These are phyloP conservation scores for Sminthurides bifidus DNA, from an alignment of 1,140 invertebrate species.

Conservation along the genomic window DNA sequence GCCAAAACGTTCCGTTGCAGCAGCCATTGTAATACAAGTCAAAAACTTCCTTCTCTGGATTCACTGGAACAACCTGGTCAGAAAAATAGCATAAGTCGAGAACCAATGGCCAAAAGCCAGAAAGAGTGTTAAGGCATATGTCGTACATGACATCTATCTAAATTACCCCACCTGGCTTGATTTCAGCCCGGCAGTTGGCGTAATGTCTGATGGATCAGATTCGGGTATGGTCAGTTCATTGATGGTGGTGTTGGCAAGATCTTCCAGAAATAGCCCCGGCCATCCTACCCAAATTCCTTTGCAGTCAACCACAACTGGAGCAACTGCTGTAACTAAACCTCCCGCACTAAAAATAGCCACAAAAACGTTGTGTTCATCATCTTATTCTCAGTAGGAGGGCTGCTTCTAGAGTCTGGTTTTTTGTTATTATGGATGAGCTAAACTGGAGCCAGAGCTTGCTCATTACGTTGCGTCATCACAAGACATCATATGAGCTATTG, in stretches of 20 bases:
- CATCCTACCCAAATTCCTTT: slow-evolving; percentile 40
- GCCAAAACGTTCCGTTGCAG: slow-evolving; percentile 72
- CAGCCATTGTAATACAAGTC: slow-evolving; percentile 45
- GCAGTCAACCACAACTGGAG: slow-evolving; percentile 45
- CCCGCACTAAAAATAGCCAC: slow-evolving; percentile 51
- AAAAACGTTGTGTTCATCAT: too few species aligned
- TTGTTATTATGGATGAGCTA: too few species aligned
- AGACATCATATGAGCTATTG: too few species aligned
- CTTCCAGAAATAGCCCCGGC: slow-evolving; percentile 35
- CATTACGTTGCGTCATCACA: too few species aligned
- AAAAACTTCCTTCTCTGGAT: slow-evolving; percentile 33
- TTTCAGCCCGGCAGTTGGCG: slow-evolving; percentile 36
- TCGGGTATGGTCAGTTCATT: slow-evolving; percentile 35
- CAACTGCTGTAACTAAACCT: slow-evolving; percentile 77
- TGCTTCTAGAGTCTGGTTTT: too few species aligned
- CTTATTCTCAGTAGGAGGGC: too few species aligned
- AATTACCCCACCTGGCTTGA: slow-evolving; percentile 34
- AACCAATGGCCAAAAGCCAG: too few species aligned
- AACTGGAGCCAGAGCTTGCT: too few species aligned
- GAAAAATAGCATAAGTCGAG: too few species aligned
- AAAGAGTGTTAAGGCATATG: too few species aligned
- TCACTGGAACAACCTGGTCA: slow-evolving; percentile 33
- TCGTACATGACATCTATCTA: too few species aligned
- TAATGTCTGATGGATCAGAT: slow-evolving; percentile 35
- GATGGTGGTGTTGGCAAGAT: neutral